Percentiles rank a stretch among this genome's conserved stretches.
phyloP scores from a whole-genome alignment of 2,113 vertebrate genomes.

The Limanda limanda region DNA sequence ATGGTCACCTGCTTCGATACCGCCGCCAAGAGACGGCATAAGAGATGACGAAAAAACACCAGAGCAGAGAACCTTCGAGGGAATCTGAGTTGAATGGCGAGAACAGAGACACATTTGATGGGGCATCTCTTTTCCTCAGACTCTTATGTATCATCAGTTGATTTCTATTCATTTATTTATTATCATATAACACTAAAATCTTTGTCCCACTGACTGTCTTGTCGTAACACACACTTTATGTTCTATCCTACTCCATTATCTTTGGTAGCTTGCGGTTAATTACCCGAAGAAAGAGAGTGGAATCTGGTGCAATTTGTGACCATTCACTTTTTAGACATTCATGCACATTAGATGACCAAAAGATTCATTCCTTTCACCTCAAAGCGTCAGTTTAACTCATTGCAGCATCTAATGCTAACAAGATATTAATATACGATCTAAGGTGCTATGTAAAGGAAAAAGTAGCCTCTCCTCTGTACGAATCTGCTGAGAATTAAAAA shows the following conservation, averaged over 20 bases:
- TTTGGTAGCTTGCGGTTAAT: constrained; percentile 11
- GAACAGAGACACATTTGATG: not conserved
- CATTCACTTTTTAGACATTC: not conserved
- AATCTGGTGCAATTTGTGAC: not conserved
- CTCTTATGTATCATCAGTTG: not conserved
- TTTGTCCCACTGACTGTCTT: not conserved
- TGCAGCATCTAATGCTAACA: constrained; percentile 27
- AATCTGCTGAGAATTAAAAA: constrained; percentile 8
- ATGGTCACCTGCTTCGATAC: constrained; percentile 93
- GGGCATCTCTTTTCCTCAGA: not conserved
- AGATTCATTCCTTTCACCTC: not conserved
- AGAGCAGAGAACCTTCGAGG: constrained; percentile 35
- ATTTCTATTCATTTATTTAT: not conserved
- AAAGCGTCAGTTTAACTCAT: not conserved
- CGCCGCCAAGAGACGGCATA: constrained; percentile 82
- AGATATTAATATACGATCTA: not conserved
- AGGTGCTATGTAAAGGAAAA: not conserved
- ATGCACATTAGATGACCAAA: not conserved
- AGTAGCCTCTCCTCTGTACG: not conserved
- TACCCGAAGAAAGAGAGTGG: not conserved
- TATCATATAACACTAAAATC: not conserved
- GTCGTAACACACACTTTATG: not conserved
- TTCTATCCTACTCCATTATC: not conserved
- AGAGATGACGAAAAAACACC: constrained; percentile 28
- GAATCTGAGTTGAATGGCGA: constrained; percentile 18